Base-by-base conservation (phyloP, 2,113 vertebrate genomes). In the Phaethon lepturus region DNA sequence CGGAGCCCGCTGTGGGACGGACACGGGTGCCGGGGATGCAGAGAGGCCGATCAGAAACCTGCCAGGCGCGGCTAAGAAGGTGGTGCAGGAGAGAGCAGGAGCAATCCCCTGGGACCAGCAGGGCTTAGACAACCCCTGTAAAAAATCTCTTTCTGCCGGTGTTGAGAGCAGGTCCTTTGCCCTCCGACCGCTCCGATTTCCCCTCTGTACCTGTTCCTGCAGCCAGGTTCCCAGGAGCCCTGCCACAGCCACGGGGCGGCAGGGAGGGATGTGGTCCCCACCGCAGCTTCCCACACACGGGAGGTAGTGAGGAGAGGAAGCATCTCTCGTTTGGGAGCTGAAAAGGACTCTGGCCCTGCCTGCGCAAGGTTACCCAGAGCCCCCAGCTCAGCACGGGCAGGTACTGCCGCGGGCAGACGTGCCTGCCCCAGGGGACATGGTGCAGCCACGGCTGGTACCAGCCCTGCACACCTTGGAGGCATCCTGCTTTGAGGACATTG, bases 121-220 rank as follows among this genome's bases (percentile, higher is more conserved):
- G 40, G 4, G 44, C 63, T 45, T 12, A 23, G 13, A 74, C 4
- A 60, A 17, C 0, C 15, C 28, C 1, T 2, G 9, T 17, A 40
- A 23, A 71, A 38, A 90, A 58, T 2, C 5, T 0, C 2, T 3
- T 68, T 68, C 38, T 60, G 24, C 4, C 28, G 12, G 23, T 2
- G 10, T 45, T 59, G 10, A 55, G 38, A 52, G 55, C 22, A 19
- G 29, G 3, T 44, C 8, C 38, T 7, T 13, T 29, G 38, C n/a
- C 17, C 52, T 52, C 25, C 0, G 0, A 38, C 5, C 35, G 7
- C 64, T 45, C 56, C 0, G 9, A 16, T 38, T 22, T 35, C 47
- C 52, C 68, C 0, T 0, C 1, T 1, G 26, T 66, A 28, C 13
- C 64, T 1, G 4, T 3, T 29, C 47, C 42, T 14, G 7, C 31